Evolutionary conservation across 2,888 invertebrate species (phyloP).

Genomic region (Hemithea aestivaria): DNA sequence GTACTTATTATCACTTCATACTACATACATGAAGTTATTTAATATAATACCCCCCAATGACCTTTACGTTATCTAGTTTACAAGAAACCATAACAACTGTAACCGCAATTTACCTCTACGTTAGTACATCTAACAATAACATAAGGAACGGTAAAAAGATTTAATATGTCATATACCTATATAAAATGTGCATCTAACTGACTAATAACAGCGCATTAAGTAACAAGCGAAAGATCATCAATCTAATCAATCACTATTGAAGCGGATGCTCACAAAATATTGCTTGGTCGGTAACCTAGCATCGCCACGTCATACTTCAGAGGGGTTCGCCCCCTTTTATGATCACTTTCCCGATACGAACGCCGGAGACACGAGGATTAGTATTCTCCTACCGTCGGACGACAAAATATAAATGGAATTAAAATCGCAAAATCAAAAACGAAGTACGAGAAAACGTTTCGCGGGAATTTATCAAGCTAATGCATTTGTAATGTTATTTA

Average conservation of each 20-base stretch:
- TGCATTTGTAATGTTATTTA: conserved; percentile 55
- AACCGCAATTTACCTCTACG: too few relatives aligned
- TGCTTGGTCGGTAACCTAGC: conserved; percentile 11
- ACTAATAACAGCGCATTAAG: neutral
- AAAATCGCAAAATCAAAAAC: conserved; percentile 15
- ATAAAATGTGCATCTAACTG: neutral
- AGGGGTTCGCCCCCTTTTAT: conserved; percentile 18
- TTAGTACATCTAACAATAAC: too few relatives aligned
- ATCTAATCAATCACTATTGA: conserved; percentile 19
- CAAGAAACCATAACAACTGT: too few relatives aligned
- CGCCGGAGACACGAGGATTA: conserved; percentile 13
- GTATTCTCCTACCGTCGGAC: conserved; percentile 14
- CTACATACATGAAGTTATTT: too few relatives aligned
- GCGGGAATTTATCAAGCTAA: conserved; percentile 35
- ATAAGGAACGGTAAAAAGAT: too few relatives aligned
- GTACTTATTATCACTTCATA: too few relatives aligned
- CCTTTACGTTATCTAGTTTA: too few relatives aligned
- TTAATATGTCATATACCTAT: too few relatives aligned
- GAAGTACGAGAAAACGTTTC: conserved; percentile 10
- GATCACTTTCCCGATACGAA: conserved; percentile 20
- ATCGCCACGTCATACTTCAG: conserved; percentile 17
- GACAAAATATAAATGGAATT: conserved; percentile 16
- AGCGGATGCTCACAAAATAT: conserved; percentile 18
- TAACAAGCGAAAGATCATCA: conserved; percentile 8
- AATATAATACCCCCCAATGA: too few relatives aligned